Base-by-base conservation (phyloP, 2,888 invertebrate species). In the Myathropa florea region DNA sequence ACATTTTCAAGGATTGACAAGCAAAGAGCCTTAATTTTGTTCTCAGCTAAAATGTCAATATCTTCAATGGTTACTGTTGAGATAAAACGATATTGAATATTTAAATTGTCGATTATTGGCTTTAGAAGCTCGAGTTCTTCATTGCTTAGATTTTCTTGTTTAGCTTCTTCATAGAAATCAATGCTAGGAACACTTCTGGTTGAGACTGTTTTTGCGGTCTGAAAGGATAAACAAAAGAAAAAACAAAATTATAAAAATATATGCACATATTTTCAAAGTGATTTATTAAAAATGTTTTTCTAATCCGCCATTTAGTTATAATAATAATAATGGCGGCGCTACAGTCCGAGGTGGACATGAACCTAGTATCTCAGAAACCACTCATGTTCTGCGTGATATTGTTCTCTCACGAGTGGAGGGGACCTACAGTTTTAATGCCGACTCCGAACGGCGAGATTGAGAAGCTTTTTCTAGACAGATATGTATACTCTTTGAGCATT, bases 51-150 rank as follows among this genome's bases (percentile, higher is more conserved):
- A 30, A 18, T 7, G n/a, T 14, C 14, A 9, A 23, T 10, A 23
- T 2, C 36, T 1, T 23, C 26, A 10, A n/a, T 18, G 12, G 28
- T 28, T 61, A 26, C 14, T 28, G 30, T 61, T 7, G 24, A 6
- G 7, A 21, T 10, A 33, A 76, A 26, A 39, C 23, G 33, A 21
- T 81, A 84, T 18, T 68, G 81, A 0, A 12, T 0, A 59, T 81
- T 75, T 9, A 81, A 36, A 10, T 23, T 46, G 0, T 84, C 63
- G 57, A 81, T 71, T 6, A 84, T 26, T 46, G 84, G 84, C 10
- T 57, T 33, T 0, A 81, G 9, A 6, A 84, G 30, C 28, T 84
- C 46, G 3, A 81, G 61, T 59, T 84, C 84, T 12, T 81, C 28
- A 3, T 36, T 3, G 33, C 76, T 76, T n/a, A 84, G 63, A 12